These are phyloP conservation scores for Apistogramma diplotaenia DNA, from an alignment of 2,113 vertebrate species.

Conservation along the genomic window DNA sequence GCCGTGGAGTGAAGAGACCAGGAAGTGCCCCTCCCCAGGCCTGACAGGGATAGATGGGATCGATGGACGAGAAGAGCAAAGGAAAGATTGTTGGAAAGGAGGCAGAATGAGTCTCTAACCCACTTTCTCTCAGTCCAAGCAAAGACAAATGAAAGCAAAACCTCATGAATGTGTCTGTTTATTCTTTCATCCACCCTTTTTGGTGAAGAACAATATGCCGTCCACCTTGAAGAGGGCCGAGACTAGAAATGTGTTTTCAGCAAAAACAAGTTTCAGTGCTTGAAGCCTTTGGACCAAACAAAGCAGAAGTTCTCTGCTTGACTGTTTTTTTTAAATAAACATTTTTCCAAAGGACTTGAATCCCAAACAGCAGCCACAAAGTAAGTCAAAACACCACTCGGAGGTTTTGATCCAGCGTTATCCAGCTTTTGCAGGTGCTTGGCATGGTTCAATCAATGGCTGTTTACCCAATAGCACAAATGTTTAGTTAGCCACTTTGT, in stretches of 20 bases:
- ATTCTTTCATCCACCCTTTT: conserved; percentile 20
- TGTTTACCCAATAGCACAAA: conserved; percentile 63
- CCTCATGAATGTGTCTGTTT: conserved; percentile 40
- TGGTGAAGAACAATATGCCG: conserved; percentile 24
- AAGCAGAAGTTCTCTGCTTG: conserved; percentile 49
- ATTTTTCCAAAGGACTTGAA: conserved; percentile 70
- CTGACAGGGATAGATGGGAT: conserved; percentile 24
- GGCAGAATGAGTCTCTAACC: conserved; percentile 5
- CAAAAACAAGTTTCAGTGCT: conserved; percentile 28
- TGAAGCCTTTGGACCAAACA: conserved; percentile 44
- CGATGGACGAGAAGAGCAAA: conserved; percentile 32
- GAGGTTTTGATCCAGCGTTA: conserved; percentile 31
- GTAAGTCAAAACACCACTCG: conserved; percentile 69
- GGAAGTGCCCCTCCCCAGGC: conserved; percentile 20
- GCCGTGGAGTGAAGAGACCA: conserved; percentile 18
- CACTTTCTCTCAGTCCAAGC: conserved; percentile 16
- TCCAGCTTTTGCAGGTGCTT: conserved; percentile 70
- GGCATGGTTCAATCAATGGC: conserved; percentile 53
- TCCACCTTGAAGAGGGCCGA: conserved; percentile 36
- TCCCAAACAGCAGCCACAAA: conserved; percentile 69
- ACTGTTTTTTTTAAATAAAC: conserved; percentile 67
- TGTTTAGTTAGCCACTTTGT: conserved; percentile 60
- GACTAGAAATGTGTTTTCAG: conserved; percentile 48
- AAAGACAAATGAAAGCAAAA: conserved; percentile 39
- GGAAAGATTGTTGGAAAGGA: conserved; percentile 21